Percentiles rank a stretch among this genome's conserved stretches.
phyloP scores from a whole-genome alignment of 2,888 invertebrate genomes.

The Drosophila formosana region DNA sequence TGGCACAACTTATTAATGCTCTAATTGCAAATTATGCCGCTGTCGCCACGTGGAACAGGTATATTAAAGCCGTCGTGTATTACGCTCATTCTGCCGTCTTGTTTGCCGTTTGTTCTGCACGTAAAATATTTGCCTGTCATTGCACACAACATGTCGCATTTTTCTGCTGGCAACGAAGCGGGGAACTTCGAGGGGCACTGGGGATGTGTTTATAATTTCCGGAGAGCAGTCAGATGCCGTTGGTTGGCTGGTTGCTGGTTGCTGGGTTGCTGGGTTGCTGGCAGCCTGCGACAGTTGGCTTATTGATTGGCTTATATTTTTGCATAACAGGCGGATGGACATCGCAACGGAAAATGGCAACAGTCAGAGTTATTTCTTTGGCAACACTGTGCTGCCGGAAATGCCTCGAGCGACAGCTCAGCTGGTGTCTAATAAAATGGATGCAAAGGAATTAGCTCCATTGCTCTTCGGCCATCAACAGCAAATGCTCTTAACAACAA shows the following conservation, averaged over 20 bases:
- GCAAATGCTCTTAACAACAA: conserved; percentile 3
- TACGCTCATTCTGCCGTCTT: conserved; percentile 1
- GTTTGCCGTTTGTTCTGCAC: conserved; percentile 57
- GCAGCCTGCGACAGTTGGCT: conserved; percentile 47
- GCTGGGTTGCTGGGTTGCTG: neutral
- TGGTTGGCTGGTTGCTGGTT: conserved; percentile 4
- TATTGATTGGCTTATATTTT: conserved; percentile 38
- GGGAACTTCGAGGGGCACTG: neutral
- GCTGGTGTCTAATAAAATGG: conserved; percentile 8
- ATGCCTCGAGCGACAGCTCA: conserved; percentile 7
- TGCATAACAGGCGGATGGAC: conserved; percentile 19
- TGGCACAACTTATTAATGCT: neutral
- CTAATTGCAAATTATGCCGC: conserved; percentile 5
- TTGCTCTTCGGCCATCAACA: neutral
- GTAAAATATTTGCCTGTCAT: conserved; percentile 81
- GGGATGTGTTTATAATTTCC: conserved; percentile 73
- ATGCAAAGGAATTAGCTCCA: conserved; percentile 5
- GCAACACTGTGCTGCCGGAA: conserved; percentile 1
- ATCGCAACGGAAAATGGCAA: neutral
- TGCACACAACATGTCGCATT: conserved; percentile 54
- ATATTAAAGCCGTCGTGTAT: conserved; percentile 25
- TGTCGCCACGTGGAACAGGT: conserved; percentile 23
- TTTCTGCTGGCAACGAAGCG: conserved; percentile 8
- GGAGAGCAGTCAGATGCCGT: conserved; percentile 39
- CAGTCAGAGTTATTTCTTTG: neutral